Percentiles rank a stretch among this genome's conserved stretches.
Conservation (phyloP, 2,888 invertebrate genomes). For the Ophonus ardosiacus region DNA sequence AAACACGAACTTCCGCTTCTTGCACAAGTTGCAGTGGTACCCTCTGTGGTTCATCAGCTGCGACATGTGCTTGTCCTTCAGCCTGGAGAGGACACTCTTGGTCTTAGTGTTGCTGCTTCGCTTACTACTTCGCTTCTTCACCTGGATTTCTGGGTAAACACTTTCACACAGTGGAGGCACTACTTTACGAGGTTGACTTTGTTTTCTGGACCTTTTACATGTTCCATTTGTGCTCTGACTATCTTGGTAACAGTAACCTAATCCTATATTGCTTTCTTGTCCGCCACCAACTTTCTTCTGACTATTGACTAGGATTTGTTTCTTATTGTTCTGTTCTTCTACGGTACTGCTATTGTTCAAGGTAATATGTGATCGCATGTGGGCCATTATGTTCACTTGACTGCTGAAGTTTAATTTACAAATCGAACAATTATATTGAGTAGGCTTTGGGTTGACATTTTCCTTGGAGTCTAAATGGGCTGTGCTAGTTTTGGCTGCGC, state of each 20-base stretch:
- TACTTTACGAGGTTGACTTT: slow-evolving; percentile 77
- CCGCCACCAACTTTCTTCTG: slow-evolving; percentile 65
- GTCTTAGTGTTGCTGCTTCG: slow-evolving; percentile 67
- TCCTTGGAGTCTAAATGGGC: slow-evolving; percentile 71
- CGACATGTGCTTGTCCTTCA: slow-evolving; percentile 74
- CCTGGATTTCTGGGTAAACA: slow-evolving; percentile 70
- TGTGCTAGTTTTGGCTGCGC: slow-evolving; percentile 66
- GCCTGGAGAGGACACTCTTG: slow-evolving; percentile 68
- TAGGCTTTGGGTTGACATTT: slow-evolving; percentile 73
- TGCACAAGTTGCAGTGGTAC: slow-evolving; percentile 72
- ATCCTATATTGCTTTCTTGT: slow-evolving; percentile 54
- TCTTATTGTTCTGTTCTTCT: slow-evolving; percentile 69
- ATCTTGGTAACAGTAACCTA: slow-evolving; percentile 57
- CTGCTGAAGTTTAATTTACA: slow-evolving; percentile 75
- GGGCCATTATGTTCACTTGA: slow-evolving; percentile 76
- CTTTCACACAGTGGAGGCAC: slow-evolving; percentile 73
- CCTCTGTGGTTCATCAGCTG: slow-evolving; percentile 72
- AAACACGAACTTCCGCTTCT: slow-evolving; percentile 72
- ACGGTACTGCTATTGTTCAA: slow-evolving; percentile 69
- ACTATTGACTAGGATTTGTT: slow-evolving; percentile 48
- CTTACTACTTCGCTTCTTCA: slow-evolving; percentile 71
- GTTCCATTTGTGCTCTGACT: slow-evolving; percentile 67
- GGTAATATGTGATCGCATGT: slow-evolving; percentile 76
- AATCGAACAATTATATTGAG: slow-evolving; percentile 75
- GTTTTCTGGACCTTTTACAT: slow-evolving; percentile 75